Evolutionary conservation across 2,888 invertebrate genomes (phyloP).

Genomic region (Trissonchulus sp.): DNA sequence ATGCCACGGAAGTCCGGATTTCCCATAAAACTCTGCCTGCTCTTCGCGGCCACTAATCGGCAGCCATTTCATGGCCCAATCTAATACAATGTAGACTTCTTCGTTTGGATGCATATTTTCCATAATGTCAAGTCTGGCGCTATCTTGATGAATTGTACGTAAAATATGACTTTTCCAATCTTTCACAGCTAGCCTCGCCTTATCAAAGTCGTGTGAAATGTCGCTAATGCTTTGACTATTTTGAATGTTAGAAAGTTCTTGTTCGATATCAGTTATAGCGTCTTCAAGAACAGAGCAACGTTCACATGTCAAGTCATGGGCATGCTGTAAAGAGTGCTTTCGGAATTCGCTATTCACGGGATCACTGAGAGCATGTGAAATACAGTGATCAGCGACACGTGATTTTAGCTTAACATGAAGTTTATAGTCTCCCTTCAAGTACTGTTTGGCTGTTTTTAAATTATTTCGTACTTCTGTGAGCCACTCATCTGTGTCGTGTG

Average conservation of each 20-base stretch:
- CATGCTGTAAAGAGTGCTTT: background rate
- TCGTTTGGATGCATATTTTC: background rate
- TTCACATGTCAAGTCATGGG: background rate
- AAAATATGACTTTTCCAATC: constrained; percentile 11
- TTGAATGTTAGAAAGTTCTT: background rate
- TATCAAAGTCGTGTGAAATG: background rate
- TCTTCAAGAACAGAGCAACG: background rate
- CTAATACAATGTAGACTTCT: background rate
- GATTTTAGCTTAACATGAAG: background rate
- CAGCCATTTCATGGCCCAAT: constrained; percentile 20
- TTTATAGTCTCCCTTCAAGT: constrained; percentile 20
- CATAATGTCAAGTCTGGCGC: background rate
- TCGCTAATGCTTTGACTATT: too few species aligned
- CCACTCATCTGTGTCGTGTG: background rate
- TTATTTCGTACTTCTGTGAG: background rate
- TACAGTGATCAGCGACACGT: background rate
- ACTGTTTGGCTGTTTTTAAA: background rate
- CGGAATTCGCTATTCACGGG: background rate
- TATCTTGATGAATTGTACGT: constrained; percentile 15
- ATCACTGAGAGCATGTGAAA: constrained; percentile 18
- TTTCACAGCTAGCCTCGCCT: background rate
- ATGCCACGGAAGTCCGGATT: background rate
- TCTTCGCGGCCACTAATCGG: background rate
- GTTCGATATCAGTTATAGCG: background rate
- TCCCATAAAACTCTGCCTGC: background rate